These are phyloP conservation scores for Drosophila asahinai DNA, from an alignment of 1,140 invertebrate genomes.

Conservation along the genomic window DNA sequence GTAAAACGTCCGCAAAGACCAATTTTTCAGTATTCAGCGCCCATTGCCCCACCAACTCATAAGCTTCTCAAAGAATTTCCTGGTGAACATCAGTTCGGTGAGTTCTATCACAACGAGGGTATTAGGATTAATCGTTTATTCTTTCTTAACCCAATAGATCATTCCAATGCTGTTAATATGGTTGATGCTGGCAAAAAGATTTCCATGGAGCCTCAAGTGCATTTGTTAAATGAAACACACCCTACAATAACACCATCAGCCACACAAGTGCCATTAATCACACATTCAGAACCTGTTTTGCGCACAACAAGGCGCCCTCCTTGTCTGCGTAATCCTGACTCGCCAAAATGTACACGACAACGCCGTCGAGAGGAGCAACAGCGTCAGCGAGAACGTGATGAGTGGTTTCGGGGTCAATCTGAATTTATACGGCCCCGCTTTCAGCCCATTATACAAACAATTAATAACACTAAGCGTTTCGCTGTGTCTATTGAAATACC, in stretches of 20 bases:
- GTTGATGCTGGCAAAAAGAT: conserved; percentile 37
- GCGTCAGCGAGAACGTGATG: conserved; percentile 71
- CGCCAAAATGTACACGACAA: conserved; percentile 70
- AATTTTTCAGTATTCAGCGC: conserved; percentile 72
- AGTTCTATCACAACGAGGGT: conserved; percentile 67
- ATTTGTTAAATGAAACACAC: conserved; percentile 63
- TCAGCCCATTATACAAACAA: conserved; percentile 73
- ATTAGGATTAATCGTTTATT: conserved; percentile 37
- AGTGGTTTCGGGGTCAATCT: conserved; percentile 72
- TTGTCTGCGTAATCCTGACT: conserved; percentile 76
- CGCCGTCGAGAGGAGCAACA: conserved; percentile 74
- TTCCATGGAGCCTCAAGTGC: conserved; percentile 69
- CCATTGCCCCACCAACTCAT: conserved; percentile 71
- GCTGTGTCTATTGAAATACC: conserved; percentile 80
- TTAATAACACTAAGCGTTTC: conserved; percentile 77
- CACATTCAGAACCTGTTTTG: conserved; percentile 30
- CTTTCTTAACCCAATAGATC: conserved; percentile 45
- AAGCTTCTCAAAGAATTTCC: conserved; percentile 47
- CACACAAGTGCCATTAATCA: conserved; percentile 9
- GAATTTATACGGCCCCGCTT: conserved; percentile 67
- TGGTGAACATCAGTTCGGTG: conserved; percentile 62
- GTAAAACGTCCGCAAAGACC: conserved; percentile 64
- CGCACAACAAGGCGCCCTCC: conserved; percentile 66
- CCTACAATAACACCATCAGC: conserved; percentile 33
- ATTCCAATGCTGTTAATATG: background rate